Base-by-base conservation (phyloP, 2,888 invertebrate genomes). In the Camptogramma bilineatum region DNA sequence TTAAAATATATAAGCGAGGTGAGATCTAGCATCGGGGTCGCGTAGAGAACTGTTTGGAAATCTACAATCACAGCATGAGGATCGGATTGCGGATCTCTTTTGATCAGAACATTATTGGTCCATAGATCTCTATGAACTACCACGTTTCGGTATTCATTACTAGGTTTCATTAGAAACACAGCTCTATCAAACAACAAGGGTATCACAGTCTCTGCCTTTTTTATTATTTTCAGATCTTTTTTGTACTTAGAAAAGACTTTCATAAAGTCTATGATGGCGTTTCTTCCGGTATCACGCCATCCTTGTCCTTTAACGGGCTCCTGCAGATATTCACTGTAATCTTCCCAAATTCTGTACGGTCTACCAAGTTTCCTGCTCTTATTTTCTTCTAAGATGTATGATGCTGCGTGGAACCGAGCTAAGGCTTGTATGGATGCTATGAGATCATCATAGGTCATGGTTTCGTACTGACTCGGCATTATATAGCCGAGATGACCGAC, bases 1-100 rank as follows among this genome's bases (percentile, higher is more conserved):
- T 94, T 94, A n/a, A 95, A 86, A 76, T 94, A 94, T 39, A 95
- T 76, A 10, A 94, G 72, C 1, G 94, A 90, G 13, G 94, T 86
- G 10, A 95, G 76, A 73, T 96, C 96, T 55, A 95, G 86, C 73
- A 95, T 94, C 0, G 96, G 95, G 0, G 96, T 94, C 4, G 93
- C 90, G 75, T 96, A 96, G 10, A 96, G 82, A 0, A 94, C 91
- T 52, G 96, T 88, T 81, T 96, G 96, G 75, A 94, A 96, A 80
- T 96, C 96, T 4, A 96, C 94, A 34, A 96, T 79, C 28, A 95
- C 76, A 44, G 94, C 93, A 1, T 94, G 85, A 1, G 89, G 88
- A 5, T 75, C 76, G 0, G 85, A 83, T 55, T 60, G 24, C 31
- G 86, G 73, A 16, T 76, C 62, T 47, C 76, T 79, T 72, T 87